Evolutionary conservation across 2,797 vertebrate species (phyloP), one percentile per base, ranked within the genome.

Genomic region (Rhinophrynus dorsalis): DNA sequence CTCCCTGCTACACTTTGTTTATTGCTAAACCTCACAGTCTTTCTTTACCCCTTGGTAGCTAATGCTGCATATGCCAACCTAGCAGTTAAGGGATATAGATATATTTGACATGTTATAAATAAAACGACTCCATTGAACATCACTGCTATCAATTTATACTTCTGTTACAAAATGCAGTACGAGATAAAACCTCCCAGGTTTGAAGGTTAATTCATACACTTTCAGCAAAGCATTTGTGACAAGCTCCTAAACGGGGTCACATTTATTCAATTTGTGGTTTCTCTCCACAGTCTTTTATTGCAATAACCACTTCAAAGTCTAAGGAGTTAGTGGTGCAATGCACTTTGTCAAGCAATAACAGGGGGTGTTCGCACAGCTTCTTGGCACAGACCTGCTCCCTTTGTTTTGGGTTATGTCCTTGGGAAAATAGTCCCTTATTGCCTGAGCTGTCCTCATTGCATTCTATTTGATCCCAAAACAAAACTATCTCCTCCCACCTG

Each of bases 1-100:
- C 27, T 59, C 67, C 45, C 50, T 55, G 58, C 50, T 20, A n/a
- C 67, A 29, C 58, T 58, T 20, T 45, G 23, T 18, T 71, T 71
- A 72, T 72, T 72, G 68, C 68, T 72, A 65, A 64, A 50, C 60
- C 44, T 72, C 32, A 32, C 42, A 23, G 68, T 56, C 52, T 48
- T 24, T 33, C 12, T n/a, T 55, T 9, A 57, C 45, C 40, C 32
- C 17, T 10, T 29, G 9, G 20, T 12, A 37, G 40, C 15, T 2
- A 44, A 44, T 44, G 40, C 6, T 44, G 40, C 18, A 44, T 13
- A 27, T 4, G 10, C 23, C 20, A 26, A 51, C 24, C 23, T 27
- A 27, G 2, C 24, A 6, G 47, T 12, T 47, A 51, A 51, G 24
- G 40, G 40, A 44, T 18, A 18, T 44, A 20, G 15, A 18, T 44